These are phyloP conservation scores for Zoanthus sansibaricus DNA, from an alignment of 92 coral and sea anemone species.

Conservation along the genomic window DNA sequence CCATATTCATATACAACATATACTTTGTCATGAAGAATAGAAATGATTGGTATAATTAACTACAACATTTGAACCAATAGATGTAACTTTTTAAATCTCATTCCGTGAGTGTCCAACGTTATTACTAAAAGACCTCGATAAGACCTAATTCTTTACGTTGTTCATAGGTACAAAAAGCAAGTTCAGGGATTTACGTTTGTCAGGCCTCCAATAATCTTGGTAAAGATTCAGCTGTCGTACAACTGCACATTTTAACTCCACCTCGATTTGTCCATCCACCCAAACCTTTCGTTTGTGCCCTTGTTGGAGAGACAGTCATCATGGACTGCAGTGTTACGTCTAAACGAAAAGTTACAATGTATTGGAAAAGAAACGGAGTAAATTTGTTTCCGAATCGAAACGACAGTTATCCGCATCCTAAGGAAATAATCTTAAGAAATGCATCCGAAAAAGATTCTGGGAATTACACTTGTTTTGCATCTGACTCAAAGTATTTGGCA, in stretches of 20 bases:
- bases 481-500: conserved; percentile 23
- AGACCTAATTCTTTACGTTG: background rate
- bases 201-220: conserved; percentile 35
- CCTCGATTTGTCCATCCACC: conserved; percentile 28
- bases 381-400: background rate
- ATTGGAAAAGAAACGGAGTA: conserved; percentile 7
- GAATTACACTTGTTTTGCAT: conserved; percentile 16
- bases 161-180: conserved; percentile 21
- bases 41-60: background rate
- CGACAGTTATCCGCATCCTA: too few relatives aligned
- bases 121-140: background rate
- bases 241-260: background rate
- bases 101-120: too few relatives aligned
- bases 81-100: background rate
- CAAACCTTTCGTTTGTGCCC: background rate
- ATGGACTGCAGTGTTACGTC: conserved; percentile 21
- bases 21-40: too few relatives aligned
- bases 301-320: conserved; percentile 4
- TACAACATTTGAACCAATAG: background rate
- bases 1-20: too few relatives aligned
- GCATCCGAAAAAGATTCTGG: conserved; percentile 38
- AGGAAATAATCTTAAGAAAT: background rate
- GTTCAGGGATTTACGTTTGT: conserved; percentile 33
- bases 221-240: conserved; percentile 17
- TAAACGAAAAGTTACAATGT: background rate